Base-by-base conservation (phyloP, 2,113 vertebrate genomes). In the Pavo muticus region DNA sequence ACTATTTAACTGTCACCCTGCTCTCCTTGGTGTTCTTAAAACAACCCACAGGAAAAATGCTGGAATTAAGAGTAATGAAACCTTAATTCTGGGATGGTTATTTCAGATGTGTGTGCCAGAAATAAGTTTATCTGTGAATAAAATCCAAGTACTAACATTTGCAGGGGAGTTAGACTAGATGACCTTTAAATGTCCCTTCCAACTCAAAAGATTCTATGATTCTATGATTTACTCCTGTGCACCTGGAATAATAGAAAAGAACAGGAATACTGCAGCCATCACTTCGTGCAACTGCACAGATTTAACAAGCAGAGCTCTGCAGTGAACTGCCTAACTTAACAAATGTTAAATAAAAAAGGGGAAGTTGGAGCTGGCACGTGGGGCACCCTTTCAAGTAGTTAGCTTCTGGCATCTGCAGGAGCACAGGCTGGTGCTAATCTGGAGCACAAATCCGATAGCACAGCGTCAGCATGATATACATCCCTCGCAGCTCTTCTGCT, bases 401-500 rank as follows among this genome's bases (percentile, higher is more conserved):
- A 64, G 20, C 39, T 87, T 39, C 30, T n/a, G 42, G 19, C 5
- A 54, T 77, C 20, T 89, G 27, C 52, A 81, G 35, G 23, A 85
- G 47, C 54, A 42, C 14, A 40, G 30, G 20, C 52, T 65, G 25
- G 10, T 56, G 30, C 54, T 73, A 80, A 0, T 5, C 59, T 37
- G 30, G 60, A 87, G 67, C n/a, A 64, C 15, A 56, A 54, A 61
- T 44, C 73, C n/a, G 0, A 0, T 40, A 47, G 37, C 10, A 20
- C 30, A 1, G 1, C 0, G 6, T 45, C 0, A 2, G 60, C 47
- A 60, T 29, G 27, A 45, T 4, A 6, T 59, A 42, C 3, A 3
- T 19, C 67, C 63, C 56, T 54, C 16, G 47, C 16, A 57, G 30
- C 37, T 67, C 37, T 30, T 45, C 25, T 0, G 0, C 8, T 15